Conservation (phyloP, 2,888 invertebrate species). For the Drosophila lacicola region DNA sequence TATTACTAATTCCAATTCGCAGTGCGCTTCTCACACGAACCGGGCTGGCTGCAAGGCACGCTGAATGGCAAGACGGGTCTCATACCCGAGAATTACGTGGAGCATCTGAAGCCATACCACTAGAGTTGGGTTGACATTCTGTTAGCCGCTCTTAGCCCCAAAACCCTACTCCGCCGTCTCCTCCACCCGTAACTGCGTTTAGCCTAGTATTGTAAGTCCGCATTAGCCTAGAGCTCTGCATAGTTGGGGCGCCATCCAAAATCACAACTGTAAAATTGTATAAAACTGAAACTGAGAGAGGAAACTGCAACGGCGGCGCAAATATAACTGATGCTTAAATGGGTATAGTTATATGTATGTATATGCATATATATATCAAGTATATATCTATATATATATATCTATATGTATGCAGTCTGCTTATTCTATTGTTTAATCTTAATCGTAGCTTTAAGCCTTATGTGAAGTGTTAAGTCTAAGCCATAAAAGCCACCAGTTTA, state of each 20-base stretch:
- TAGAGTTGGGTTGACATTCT: slow-evolving; percentile 30
- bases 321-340: slow-evolving; percentile 40
- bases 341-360: slow-evolving; percentile 23
- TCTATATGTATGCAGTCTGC: slow-evolving; percentile 24
- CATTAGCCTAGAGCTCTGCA: slow-evolving; percentile 32
- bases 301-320: slow-evolving; percentile 26
- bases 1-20: slow-evolving; percentile 7
- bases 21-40: slow-evolving; percentile 96
- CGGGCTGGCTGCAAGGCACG: slow-evolving; percentile 98
- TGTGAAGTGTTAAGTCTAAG: slow-evolving; percentile 70
- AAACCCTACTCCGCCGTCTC: neutral
- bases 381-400: slow-evolving; percentile 12
- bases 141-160: slow-evolving; percentile 2
- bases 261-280: slow-evolving; percentile 58
- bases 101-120: slow-evolving; percentile 86
- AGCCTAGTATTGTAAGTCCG: slow-evolving; percentile 35
- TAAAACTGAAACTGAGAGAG: slow-evolving; percentile 23
- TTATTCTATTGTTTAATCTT: slow-evolving; percentile 33
- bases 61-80: slow-evolving; percentile 96
- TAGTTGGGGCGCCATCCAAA: slow-evolving; percentile 29
- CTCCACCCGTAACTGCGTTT: slow-evolving; percentile 5
- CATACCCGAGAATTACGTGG: slow-evolving; percentile 98
- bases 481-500: slow-evolving; percentile 78
- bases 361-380: slow-evolving; percentile 24
- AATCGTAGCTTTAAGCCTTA: slow-evolving; percentile 49